Percentiles rank a stretch among this genome's conserved stretches.
These are phyloP conservation scores for Chelonus formosanus DNA, from an alignment of 2,888 invertebrate genomes.

Conservation along the genomic window DNA sequence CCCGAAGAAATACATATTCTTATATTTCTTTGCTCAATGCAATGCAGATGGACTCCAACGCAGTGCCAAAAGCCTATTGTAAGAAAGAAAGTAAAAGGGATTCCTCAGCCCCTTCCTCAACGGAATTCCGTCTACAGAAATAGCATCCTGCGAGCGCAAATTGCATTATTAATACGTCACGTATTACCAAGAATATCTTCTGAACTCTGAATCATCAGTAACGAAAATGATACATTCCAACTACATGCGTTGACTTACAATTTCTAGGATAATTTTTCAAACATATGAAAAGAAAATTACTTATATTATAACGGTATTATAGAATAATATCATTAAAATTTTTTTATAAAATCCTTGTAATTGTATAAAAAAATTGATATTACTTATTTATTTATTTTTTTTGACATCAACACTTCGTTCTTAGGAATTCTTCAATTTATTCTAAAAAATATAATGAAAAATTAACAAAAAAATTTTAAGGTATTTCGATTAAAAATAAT, in stretches of 20 bases:
- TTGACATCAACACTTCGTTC: too few species aligned
- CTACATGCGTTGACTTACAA: conserved; percentile 26
- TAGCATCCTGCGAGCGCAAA: conserved; percentile 34
- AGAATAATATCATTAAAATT: too few species aligned
- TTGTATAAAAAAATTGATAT: too few species aligned
- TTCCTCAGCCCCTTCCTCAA: conserved; percentile 20
- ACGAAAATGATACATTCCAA: conserved; percentile 23
- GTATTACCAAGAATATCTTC: conserved; percentile 31
- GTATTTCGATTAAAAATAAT: too few species aligned
- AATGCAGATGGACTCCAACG: conserved; percentile 25
- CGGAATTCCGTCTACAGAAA: conserved; percentile 33
- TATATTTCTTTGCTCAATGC: neutral
- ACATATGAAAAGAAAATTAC: neutral
- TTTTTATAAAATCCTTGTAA: too few species aligned
- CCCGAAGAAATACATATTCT: too few species aligned
- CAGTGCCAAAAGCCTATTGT: conserved; percentile 15
- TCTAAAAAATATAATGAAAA: too few species aligned
- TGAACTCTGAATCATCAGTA: conserved; percentile 32
- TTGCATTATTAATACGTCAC: conserved; percentile 38
- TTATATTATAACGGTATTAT: neutral
- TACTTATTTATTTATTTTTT: too few species aligned
- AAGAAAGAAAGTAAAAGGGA: conserved; percentile 28
- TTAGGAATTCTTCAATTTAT: too few species aligned
- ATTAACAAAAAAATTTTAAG: too few species aligned
- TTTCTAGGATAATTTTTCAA: neutral